Evolutionary conservation across 2,113 vertebrate species (phyloP), one percentile per base, ranked within the genome.

Genomic region (Hylia prasina): DNA sequence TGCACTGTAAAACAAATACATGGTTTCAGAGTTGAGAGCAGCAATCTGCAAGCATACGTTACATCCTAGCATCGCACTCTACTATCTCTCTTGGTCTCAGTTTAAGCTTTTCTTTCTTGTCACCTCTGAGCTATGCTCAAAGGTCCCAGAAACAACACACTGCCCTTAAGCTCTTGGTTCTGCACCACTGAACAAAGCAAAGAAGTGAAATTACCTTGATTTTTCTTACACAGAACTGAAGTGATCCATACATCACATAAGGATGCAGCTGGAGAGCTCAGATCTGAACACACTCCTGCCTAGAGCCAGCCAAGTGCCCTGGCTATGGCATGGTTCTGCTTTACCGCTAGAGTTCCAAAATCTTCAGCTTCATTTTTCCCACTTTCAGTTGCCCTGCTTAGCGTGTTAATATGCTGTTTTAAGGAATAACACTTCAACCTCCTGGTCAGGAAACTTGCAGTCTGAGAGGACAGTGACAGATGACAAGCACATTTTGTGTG

Each of bases 381-480:
- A 30, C 64, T 73, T 57, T 48, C 64, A 53, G 72, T 33, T 56
- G 22, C 28, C 39, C 42, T 53, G 40, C 30, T 57, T 47, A 51
- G 35, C 61, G 45, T 0, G 22, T 61, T 53, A 53, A 73, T 10
- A 10, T 2, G 7, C 11, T 86, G 39, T 13, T 65, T 35, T 0
- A 22, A 48, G 54, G n/a, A 53, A 35, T 3, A 65, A 86, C 4
- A 13, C 20, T 70, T 80, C 71, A 86, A 79, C 35, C 31, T 83
- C 64, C 45, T 1, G 0, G 14, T 31, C 60, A 33, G 60, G 25
- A 77, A 73, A 57, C 31, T 21, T 0, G 8, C 13, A 37, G 1
- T 25, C 48, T 17, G 70, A 91, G 61, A 72, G 42, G 23, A 76
- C 2, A n/a, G 31, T 50, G 66, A 47, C 65, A 82, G 73, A 61